Conservation (phyloP, 2,113 vertebrate species). For the Brienomyrus brachyistius region DNA sequence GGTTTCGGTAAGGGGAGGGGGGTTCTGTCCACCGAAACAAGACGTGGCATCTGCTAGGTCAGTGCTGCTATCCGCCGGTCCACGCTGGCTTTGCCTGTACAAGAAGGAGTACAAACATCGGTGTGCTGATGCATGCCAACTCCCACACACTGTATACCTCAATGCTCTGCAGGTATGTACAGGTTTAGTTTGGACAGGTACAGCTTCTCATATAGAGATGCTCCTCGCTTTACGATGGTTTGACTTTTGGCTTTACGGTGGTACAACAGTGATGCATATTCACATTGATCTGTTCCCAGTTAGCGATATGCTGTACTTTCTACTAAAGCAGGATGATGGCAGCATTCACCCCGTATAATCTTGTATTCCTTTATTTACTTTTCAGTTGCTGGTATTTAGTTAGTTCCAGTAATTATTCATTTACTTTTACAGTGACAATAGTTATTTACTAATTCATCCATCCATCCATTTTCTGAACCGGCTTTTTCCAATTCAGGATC, state of each 20-base stretch:
- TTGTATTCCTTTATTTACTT: not conserved
- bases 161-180: not conserved
- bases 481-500: not conserved
- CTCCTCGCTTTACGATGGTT: not conserved
- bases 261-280: not conserved
- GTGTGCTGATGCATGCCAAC: not conserved
- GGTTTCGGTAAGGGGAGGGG: not conserved
- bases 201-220: not conserved
- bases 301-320: not conserved
- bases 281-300: not conserved
- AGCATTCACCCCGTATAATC: not conserved
- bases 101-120: not conserved
- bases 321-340: not conserved
- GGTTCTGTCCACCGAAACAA: conserved; percentile 50
- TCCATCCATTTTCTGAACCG: not conserved
- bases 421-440: no score
- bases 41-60: conserved; percentile 54
- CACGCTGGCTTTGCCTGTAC: conserved; percentile 67
- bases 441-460: not conserved
- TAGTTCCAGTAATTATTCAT: not conserved
- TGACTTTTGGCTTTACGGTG: not conserved
- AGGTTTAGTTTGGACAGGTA: not conserved
- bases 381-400: not conserved
- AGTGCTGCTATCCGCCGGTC: conserved; percentile 68
- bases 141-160: not conserved